Evolutionary conservation across 2,888 invertebrate genomes (phyloP), one percentile per base, ranked within the genome.

Genomic region (Chesias legatella): DNA sequence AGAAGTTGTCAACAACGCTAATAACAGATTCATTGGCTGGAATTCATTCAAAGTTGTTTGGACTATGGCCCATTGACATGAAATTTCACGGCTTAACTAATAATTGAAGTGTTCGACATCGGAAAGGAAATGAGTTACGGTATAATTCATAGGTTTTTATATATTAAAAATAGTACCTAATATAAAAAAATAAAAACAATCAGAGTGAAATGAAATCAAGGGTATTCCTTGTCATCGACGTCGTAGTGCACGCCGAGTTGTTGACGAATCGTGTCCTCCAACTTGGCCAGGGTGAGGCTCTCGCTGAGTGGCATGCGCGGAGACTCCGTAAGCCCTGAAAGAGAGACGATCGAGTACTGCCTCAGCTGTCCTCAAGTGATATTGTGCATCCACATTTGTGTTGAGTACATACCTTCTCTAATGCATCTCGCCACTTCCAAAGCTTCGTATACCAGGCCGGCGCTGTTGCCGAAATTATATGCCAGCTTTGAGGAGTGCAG

Each of bases 401-500:
- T 17, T 17, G 13, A 17, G 3, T 34, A 1, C 10, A 10, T 24
- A 86, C 86, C 86, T 62, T 67, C 68, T 62, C 88, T 79, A 22
- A 96, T 90, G 60, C 95, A 95, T 51, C 90, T 84, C 20, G 92
- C 89, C 1, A 91, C 94, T 78, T 95, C 94, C 30, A 91, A 82
- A 1, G 95, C 93, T 79, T 96, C 92, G 65, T 92, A 95, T 10
- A 91, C 86, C 39, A 96, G 76, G 1, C 94, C 95, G 11, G 90
- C 90, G 39, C 94, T 94, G 63, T 95, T 94, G 0, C 35, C 52
- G 55, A 91, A 94, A 63, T 92, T 92, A 52, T 90, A 90, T 6
- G 78, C 66, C 2, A 85, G 33, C 22, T 82, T 75, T 0, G 90
- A 88, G 30, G 84, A 63, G 3, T 95, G 94, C 3, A 94, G 67